A percentile compares a stretch with the other conserved stretches of the same genome.
Evolutionary conservation across 2,113 vertebrate genomes (phyloP).

Genomic region (Sapajus apella): DNA sequence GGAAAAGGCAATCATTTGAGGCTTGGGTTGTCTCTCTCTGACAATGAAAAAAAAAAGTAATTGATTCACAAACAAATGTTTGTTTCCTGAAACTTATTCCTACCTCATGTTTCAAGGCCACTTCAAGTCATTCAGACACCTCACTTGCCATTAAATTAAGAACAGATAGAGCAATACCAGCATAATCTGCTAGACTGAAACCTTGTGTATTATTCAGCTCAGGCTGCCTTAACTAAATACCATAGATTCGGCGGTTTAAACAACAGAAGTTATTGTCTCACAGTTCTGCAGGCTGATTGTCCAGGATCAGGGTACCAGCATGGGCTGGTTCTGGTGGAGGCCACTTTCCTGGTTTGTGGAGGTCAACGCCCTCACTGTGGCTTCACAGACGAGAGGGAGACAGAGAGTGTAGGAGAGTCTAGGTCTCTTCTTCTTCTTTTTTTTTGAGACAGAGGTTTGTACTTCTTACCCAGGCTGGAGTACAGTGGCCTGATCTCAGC

Average conservation of each 20-base stretch:
- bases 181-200: background rate
- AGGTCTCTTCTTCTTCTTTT: too few relatives aligned
- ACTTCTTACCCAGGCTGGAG: too few relatives aligned
- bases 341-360: background rate
- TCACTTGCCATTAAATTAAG: constrained; percentile 20
- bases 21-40: background rate
- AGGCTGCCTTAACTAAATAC: background rate
- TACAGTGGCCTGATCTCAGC: too few relatives aligned
- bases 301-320: background rate
- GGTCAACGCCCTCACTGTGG: background rate
- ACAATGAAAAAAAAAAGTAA: background rate
- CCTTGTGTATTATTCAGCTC: background rate
- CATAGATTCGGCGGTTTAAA: background rate
- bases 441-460: too few relatives aligned
- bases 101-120: constrained; percentile 3
- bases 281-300: background rate
- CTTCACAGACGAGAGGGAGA: background rate
- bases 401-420: too few relatives aligned
- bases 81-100: constrained; percentile 38
- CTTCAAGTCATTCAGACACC: background rate
- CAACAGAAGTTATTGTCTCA: background rate
- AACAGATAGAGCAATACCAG: background rate
- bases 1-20: constrained; percentile 41
- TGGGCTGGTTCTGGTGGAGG: background rate
- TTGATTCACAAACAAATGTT: constrained; percentile 38